These are phyloP conservation scores for Spondyliosoma cantharus DNA, from an alignment of 2,797 vertebrate genomes.

Conservation along the genomic window DNA sequence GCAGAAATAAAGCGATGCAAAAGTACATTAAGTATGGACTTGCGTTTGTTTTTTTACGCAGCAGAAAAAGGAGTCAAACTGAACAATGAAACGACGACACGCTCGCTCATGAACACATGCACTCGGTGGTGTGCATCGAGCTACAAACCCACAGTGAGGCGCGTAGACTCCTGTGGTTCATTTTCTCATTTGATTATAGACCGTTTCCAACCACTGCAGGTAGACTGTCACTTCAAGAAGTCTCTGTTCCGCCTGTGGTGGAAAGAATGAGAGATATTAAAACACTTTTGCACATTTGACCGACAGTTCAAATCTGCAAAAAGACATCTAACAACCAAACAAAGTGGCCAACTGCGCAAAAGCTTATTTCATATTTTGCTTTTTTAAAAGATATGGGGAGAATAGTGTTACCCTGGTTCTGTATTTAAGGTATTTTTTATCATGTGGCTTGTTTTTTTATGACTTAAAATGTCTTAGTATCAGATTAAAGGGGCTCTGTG, in stretches of 20 bases:
- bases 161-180: constrained; percentile 39
- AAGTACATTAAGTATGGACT: neutral
- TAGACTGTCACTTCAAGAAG: neutral
- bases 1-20: neutral
- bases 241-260: constrained; percentile 14
- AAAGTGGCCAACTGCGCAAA: neutral
- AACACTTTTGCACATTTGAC: constrained; percentile 1
- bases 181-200: constrained; percentile 50
- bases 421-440: neutral
- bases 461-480: neutral
- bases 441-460: neutral
- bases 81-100: neutral
- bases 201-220: constrained; percentile 9
- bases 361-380: neutral
- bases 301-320: neutral
- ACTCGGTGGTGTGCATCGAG: neutral
- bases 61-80: neutral
- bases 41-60: too few species aligned
- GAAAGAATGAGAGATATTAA: constrained; percentile 13
- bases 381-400: neutral
- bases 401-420: neutral
- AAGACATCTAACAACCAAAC: neutral
- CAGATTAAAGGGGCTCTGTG: too few species aligned
- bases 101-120: neutral
- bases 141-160: constrained; percentile 17